Base-by-base conservation (phyloP, 2,113 vertebrate species). In the Lasiurus cinereus region DNA sequence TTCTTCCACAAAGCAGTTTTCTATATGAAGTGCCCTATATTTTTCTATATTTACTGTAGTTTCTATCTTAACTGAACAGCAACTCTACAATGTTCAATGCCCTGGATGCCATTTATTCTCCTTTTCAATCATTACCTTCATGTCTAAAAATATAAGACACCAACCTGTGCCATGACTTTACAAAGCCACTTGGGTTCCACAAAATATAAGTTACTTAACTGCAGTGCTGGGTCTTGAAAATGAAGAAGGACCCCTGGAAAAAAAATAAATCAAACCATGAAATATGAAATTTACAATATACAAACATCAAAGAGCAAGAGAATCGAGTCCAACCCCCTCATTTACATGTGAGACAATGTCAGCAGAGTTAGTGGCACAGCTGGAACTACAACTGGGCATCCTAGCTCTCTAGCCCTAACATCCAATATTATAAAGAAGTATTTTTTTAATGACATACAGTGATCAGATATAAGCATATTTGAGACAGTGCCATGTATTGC, bases 161-260 rank as follows among this genome's bases (percentile, higher is more conserved):
- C 95, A 94, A 99, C 99, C 99, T 99, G 99, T 52, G 99, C 99
- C 98, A 99, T 99, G 97, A 99, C 98, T 98, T 99, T 99, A 97
- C 99, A 99, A 2, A 99, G 98, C 99, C 99, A 99, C 97, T 99
- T 99, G 0, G 99, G 99, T 96, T 99, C 98, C 74, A 99, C 99
- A 56, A 99, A 99, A 98, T 99, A 99, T 27, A 99, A 98, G 46
- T 99, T 99, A 79, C 98, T 98, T 0, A 99, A 98, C 96, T 99
- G 99, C 39, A 99, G 97, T 0, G 99, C 99, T n/a, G 99, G 99
- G 94, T 99, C 99, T 92, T 99, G 99, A 97, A 99, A 99, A 97
- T 99, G 99, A 96, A 99, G 98, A 18, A 99, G 97, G 72, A 99
- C 99, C 3, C 99, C 99, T 99, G 91, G 16, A 52, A 96, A 76